These are phyloP conservation scores for Drosophila kepulauana DNA, from an alignment of 1,140 invertebrate genomes.

Conservation along the genomic window DNA sequence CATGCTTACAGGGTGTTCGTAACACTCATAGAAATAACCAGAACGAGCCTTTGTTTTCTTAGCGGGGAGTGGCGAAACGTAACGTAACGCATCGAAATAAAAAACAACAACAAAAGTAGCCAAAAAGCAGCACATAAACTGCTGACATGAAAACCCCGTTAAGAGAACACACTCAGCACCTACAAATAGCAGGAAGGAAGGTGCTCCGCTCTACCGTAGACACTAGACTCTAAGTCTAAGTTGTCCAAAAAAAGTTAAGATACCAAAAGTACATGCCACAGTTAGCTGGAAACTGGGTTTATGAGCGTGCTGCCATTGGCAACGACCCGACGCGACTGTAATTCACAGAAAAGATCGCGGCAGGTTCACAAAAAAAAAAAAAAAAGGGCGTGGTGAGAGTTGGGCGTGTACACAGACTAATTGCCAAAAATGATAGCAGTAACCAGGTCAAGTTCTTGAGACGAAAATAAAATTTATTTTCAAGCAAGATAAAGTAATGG, in stretches of 20 bases:
- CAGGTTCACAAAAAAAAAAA: constrained; percentile 3
- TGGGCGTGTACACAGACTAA: constrained; percentile 35
- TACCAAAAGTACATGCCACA: constrained; percentile 36
- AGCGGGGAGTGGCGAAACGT: constrained; percentile 30
- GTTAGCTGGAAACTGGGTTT: constrained; percentile 72
- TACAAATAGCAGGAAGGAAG: constrained; percentile 2
- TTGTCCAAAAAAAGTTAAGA: constrained; percentile 22
- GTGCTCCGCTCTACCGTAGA: constrained; percentile 27
- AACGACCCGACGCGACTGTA: constrained; percentile 21
- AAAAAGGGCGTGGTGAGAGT: constrained; percentile 28
- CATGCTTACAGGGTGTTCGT: background rate
- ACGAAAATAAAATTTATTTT: background rate
- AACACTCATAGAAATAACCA: constrained; percentile 14
- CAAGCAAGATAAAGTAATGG: constrained; percentile 7
- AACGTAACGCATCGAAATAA: constrained; percentile 26
- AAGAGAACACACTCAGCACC: constrained; percentile 45
- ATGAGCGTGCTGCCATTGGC: constrained; percentile 59
- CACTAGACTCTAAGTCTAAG: background rate
- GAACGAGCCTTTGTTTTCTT: constrained; percentile 35
- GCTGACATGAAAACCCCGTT: constrained; percentile 78
- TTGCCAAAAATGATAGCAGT: constrained; percentile 33
- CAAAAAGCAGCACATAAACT: constrained; percentile 45
- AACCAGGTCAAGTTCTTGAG: constrained; percentile 25
- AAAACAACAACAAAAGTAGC: constrained; percentile 6
- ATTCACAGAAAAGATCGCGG: constrained; percentile 58